These are phyloP conservation scores for Caenorhabditis parvicauda DNA, from an alignment of 2,888 invertebrate genomes.

Conservation along the genomic window DNA sequence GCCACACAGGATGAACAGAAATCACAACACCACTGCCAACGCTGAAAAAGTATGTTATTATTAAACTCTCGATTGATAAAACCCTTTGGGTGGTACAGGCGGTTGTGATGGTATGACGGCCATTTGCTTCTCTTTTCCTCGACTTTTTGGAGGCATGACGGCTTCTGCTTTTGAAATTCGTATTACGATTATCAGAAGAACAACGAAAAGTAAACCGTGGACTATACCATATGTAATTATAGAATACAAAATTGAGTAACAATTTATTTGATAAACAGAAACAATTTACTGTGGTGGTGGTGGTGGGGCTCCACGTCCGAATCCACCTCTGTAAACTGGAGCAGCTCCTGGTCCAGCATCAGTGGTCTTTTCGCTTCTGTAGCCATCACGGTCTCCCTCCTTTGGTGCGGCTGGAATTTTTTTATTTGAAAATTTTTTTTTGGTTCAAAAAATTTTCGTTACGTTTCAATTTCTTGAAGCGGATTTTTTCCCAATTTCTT, in stretches of 20 bases:
- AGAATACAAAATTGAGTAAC: conserved; percentile 8
- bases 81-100: too few relatives aligned
- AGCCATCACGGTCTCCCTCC: conserved; percentile 50
- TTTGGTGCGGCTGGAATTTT: not conserved
- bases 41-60: too few relatives aligned
- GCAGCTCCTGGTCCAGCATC: conserved; percentile 93
- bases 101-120: too few relatives aligned
- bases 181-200: too few relatives aligned
- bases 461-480: not conserved
- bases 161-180: too few relatives aligned
- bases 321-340: conserved; percentile 71
- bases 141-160: too few relatives aligned
- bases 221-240: conserved; percentile 1
- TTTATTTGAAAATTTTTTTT: not conserved
- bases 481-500: conserved; percentile 1
- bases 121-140: too few relatives aligned
- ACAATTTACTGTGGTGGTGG: conserved; percentile 34
- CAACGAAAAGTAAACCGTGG: too few relatives aligned
- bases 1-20: conserved; percentile 44
- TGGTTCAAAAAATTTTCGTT: not conserved
- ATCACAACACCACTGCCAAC: conserved; percentile 26
- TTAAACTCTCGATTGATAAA: too few relatives aligned
- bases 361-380: conserved; percentile 79
- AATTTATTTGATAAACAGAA: conserved; percentile 24
- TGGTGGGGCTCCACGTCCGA: conserved; percentile 58